Evolutionary conservation across 2,113 vertebrate genomes (phyloP).

Genomic region (Halcyon senegalensis): DNA sequence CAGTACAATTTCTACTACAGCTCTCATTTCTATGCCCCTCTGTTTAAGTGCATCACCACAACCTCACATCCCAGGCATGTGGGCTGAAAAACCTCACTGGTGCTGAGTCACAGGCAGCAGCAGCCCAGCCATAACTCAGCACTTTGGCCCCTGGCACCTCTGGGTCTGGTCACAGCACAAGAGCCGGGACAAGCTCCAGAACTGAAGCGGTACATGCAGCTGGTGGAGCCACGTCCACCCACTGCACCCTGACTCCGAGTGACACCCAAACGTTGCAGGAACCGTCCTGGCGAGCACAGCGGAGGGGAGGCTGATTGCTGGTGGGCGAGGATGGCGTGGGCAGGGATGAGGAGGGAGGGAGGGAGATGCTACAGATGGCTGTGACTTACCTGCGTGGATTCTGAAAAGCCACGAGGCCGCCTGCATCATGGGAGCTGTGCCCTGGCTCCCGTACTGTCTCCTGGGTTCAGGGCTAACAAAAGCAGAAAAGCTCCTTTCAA

Average conservation of each 20-base stretch:
- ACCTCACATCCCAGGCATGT: background rate
- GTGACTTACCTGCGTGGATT: rapidly evolving
- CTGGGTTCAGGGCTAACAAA: background rate
- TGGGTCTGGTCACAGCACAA: background rate
- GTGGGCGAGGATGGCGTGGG: background rate
- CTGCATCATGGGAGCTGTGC: background rate
- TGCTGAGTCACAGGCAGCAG: background rate
- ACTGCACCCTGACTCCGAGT: rapidly evolving
- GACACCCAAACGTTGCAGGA: background rate
- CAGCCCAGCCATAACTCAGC: background rate
- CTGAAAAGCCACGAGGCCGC: background rate
- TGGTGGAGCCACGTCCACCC: background rate
- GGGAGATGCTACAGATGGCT: background rate
- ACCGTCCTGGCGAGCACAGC: rapidly evolving
- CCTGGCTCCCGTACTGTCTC: rapidly evolving
- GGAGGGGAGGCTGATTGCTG: background rate
- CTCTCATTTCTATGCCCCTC: background rate
- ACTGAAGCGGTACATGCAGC: background rate
- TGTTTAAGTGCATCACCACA: background rate
- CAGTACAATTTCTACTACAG: background rate
- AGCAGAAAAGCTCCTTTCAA: background rate
- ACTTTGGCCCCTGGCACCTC: background rate
- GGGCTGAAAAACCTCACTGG: background rate
- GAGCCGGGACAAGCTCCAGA: background rate
- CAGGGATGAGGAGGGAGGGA: background rate